These are phyloP conservation scores for Drosophila maculinotata DNA, from an alignment of 2,888 invertebrate genomes.

Conservation along the genomic window DNA sequence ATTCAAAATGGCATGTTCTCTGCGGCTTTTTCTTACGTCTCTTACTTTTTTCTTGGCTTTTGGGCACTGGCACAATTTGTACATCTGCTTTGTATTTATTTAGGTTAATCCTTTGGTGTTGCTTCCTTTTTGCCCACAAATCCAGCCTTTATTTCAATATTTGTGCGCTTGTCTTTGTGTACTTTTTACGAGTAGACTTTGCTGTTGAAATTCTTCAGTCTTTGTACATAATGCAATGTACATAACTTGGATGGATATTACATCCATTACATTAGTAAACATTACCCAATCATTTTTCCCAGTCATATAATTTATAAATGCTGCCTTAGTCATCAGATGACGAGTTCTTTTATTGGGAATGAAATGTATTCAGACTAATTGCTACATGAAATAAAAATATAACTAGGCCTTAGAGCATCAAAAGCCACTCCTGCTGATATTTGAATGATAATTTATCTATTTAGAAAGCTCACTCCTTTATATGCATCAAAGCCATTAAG, in stretches of 20 bases:
- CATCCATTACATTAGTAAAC: constrained; percentile 47
- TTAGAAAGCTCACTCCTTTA: background rate
- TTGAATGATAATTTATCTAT: background rate
- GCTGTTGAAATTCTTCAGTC: constrained; percentile 40
- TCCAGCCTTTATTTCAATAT: constrained; percentile 66
- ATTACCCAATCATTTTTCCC: constrained; percentile 26
- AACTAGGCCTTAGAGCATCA: background rate
- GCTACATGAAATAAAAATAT: no score
- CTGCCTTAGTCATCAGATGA: background rate
- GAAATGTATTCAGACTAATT: no score
- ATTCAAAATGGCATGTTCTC: constrained; percentile 63
- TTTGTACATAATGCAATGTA: constrained; percentile 43
- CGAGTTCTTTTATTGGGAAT: background rate
- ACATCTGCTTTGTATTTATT: constrained; percentile 77
- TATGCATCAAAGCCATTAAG: background rate
- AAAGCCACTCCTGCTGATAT: background rate
- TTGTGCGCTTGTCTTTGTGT: constrained; percentile 64
- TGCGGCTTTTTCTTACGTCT: constrained; percentile 22
- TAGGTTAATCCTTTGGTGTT: constrained; percentile 75
- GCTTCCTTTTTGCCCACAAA: constrained; percentile 34
- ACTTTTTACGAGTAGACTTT: constrained; percentile 58
- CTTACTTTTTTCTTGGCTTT: constrained; percentile 30
- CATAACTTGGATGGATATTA: constrained; percentile 25
- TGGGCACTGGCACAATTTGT: constrained; percentile 62
- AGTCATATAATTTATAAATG: no score